Conservation (phyloP, 2,113 vertebrate species). For the Syrrhaptes paradoxus region DNA sequence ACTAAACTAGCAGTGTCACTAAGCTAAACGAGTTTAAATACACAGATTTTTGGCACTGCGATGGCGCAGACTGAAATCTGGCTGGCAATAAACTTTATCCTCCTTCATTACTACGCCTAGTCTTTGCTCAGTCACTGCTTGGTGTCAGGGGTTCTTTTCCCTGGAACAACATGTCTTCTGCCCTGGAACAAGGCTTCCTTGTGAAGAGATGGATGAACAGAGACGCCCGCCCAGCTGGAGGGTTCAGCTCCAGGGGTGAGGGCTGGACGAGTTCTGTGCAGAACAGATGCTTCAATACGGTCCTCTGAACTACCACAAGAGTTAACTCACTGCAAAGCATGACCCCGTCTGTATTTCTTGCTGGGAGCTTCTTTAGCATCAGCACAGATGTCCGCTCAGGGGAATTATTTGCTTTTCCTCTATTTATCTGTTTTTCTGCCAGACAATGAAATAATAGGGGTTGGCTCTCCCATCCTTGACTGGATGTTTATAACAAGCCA, state of each 20-base stretch:
- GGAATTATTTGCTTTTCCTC: neutral
- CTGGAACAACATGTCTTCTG: neutral
- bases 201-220: neutral
- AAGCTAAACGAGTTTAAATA: neutral
- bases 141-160: neutral
- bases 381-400: neutral
- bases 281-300: neutral
- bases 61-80: neutral
- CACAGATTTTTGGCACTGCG: neutral
- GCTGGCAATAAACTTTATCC: neutral
- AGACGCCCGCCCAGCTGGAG: neutral
- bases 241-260: neutral
- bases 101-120: neutral
- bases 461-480: neutral
- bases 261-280: neutral
- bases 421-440: conserved; percentile 35
- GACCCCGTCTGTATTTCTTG: neutral
- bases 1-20: neutral
- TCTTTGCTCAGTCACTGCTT: neutral
- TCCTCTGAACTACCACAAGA: neutral
- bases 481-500: neutral
- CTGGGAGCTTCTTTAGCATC: neutral
- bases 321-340: neutral
- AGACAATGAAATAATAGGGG: neutral
- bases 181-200: neutral